Conservation (phyloP, 2,797 vertebrate species). For the Tarsius wallacei region DNA sequence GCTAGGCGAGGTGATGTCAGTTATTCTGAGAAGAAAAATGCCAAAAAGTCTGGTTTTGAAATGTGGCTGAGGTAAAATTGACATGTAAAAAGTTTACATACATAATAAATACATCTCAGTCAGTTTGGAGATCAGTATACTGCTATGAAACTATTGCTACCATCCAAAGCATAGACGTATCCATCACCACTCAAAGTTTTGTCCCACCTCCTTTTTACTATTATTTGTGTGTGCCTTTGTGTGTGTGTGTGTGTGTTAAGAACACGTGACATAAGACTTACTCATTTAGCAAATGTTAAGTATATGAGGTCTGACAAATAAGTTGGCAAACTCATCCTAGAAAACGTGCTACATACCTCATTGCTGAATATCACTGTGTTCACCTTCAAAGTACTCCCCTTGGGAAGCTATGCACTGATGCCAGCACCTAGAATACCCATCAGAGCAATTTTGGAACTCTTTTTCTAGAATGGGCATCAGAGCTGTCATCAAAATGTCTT, state of each 20-base stretch:
- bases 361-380: too few species aligned
- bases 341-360: too few species aligned
- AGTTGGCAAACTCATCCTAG: too few species aligned
- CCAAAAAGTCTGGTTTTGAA: neutral
- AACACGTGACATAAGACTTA: neutral
- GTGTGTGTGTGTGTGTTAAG: neutral
- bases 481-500: too few species aligned
- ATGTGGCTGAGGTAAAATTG: neutral
- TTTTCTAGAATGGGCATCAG: too few species aligned
- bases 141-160: neutral
- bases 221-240: neutral
- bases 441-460: too few species aligned
- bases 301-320: neutral
- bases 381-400: too few species aligned
- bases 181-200: neutral
- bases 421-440: too few species aligned
- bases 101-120: neutral
- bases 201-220: neutral
- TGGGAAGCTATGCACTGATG: too few species aligned
- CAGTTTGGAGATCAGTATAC: neutral
- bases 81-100: neutral
- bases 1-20: neutral
- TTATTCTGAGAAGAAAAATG: neutral
- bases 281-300: neutral
- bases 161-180: neutral